Evolutionary conservation across 1,140 invertebrate genomes (phyloP), one percentile per base, ranked within the genome.

Genomic region (Hormaphis cornu): DNA sequence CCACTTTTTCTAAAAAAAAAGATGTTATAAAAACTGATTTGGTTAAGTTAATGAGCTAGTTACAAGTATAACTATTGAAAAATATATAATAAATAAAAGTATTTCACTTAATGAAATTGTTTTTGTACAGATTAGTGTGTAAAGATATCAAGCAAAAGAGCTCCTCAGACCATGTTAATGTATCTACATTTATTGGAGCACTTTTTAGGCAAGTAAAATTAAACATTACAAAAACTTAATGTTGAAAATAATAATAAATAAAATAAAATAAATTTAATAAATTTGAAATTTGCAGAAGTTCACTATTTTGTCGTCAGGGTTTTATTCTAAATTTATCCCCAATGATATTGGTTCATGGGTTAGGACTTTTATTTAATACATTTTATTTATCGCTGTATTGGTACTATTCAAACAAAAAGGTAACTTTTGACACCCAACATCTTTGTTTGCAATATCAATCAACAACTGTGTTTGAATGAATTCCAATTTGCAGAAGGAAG

Each of bases 361-460:
- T 48, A 7, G 61, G 61, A 8, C 3, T 66, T 24, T 2, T 66
- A 10, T 6, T 66, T 16, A 66, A 66, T 48, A 33, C 44, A 22
- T 24, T 48, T 16, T 66, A 66, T 14, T 33, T 66, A 33, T 16
- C 3, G 28, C 18, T 66, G 16, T 66, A 66, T 33, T 66, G 28
- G 18, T 33, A 30, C n/a, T 66, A 66, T 14, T 66, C 61, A 16
- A 66, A 14, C 22, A 35, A 66, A 48, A 66, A 50, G 14, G 61
- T 66, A 48, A 46, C 9, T 26, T 4, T 20, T 22, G 5, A 4
- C 9, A 6, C 9, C 16, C 6, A 50, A 61, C 28, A 35, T 0
- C 0, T 4, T 28, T 28, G 18, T 26, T 3, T 20, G 3, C 14
- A 28, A 2, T 24, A 26, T 59, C 42, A n/a, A n/a, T 30, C n/a